A percentile compares a stretch with the other conserved stretches of the same genome.
Evolutionary conservation across 2,888 invertebrate genomes (phyloP).

Genomic region (Hemithea aestivaria): DNA sequence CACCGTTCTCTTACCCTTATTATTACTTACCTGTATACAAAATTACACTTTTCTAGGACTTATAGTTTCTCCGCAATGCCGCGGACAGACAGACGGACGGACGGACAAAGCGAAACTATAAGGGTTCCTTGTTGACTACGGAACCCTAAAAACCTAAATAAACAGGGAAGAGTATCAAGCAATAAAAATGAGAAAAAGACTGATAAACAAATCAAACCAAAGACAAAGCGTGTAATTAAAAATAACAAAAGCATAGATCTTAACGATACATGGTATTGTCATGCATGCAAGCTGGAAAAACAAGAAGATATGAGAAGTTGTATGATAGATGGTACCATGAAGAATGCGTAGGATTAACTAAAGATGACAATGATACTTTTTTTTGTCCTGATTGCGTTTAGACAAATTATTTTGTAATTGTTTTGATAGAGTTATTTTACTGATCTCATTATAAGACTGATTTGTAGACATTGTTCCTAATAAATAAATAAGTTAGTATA

Average conservation of each 20-base stretch:
- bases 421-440: background rate
- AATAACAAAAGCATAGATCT: slow-evolving; percentile 7
- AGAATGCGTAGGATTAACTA: slow-evolving; percentile 11
- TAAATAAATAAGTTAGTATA: background rate
- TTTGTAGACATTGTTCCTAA: background rate
- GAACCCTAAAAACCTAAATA: background rate
- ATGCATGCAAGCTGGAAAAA: slow-evolving; percentile 6
- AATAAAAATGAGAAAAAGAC: background rate
- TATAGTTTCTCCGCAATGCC: too few relatives aligned
- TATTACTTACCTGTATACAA: too few relatives aligned
- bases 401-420: slow-evolving; percentile 5
- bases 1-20: too few relatives aligned
- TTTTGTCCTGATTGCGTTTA: slow-evolving; percentile 9
- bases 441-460: background rate
- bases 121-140: too few relatives aligned
- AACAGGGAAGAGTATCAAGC: background rate
- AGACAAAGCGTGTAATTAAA: slow-evolving; percentile 2
- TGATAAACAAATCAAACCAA: background rate
- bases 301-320: slow-evolving; percentile 7
- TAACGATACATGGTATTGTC: slow-evolving; percentile 11
- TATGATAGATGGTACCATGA: slow-evolving; percentile 19
- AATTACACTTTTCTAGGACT: too few relatives aligned
- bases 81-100: too few relatives aligned
- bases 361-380: slow-evolving; percentile 13
- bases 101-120: too few relatives aligned